Evolutionary conservation across 2,113 vertebrate species (phyloP).

Genomic region (Chaetops frenatus): DNA sequence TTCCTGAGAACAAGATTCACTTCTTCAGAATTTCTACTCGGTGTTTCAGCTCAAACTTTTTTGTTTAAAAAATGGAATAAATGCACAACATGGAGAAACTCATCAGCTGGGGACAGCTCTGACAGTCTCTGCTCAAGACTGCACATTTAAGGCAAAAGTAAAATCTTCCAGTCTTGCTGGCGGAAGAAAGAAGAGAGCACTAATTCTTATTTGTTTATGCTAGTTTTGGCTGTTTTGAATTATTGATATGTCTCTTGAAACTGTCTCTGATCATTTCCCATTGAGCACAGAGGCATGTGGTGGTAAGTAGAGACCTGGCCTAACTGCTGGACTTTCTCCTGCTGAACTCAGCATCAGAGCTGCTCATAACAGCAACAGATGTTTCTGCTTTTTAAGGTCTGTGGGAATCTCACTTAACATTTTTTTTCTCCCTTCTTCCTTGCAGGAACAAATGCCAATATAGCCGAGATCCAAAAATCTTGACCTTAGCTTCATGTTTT

Average conservation of each 20-base stretch:
- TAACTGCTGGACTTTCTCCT: conserved; percentile 36
- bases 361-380: conserved; percentile 51
- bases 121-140: neutral
- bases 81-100: neutral
- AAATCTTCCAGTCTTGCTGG: conserved; percentile 17
- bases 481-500: conserved; percentile 42
- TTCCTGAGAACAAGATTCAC: neutral
- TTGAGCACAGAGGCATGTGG: conserved; percentile 3
- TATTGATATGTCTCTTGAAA: conserved; percentile 50
- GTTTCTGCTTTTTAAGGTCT: conserved; percentile 68
- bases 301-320: conserved; percentile 27
- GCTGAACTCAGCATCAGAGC: conserved; percentile 25
- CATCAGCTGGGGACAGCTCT: neutral
- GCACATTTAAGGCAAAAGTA: neutral
- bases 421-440: neutral
- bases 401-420: conserved; percentile 48
- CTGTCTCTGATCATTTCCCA: conserved; percentile 13
- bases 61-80: neutral
- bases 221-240: conserved; percentile 3
- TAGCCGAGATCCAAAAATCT: conserved; percentile 9
- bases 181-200: neutral
- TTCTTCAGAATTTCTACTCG: neutral
- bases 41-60: neutral
- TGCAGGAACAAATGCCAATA: conserved; percentile 36
- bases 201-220: conserved; percentile 29